These are phyloP conservation scores for Cistogaster globosa DNA, from an alignment of 2,888 invertebrate species.

Conservation along the genomic window DNA sequence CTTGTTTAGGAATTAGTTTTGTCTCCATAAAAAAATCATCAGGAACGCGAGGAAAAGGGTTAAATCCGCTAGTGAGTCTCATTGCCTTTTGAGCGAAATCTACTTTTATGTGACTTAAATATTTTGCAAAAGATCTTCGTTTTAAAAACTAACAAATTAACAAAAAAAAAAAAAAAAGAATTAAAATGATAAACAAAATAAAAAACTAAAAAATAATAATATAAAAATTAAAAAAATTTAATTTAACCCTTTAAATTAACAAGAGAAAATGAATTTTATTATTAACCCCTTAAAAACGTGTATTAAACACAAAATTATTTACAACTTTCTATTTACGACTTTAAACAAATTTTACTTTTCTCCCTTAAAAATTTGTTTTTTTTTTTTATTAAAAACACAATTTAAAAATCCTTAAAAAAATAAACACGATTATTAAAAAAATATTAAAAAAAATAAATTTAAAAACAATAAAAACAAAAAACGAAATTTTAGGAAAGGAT, in stretches of 20 bases:
- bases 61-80: too few relatives aligned
- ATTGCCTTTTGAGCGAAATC: too few relatives aligned
- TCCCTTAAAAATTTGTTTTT: slow-evolving; percentile 27
- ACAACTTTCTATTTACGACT: not conserved
- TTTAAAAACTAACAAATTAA: not conserved
- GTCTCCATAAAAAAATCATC: too few relatives aligned
- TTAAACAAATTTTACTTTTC: slow-evolving; percentile 27
- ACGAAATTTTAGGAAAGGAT: slow-evolving; percentile 89
- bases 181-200: too few relatives aligned
- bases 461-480: slow-evolving; percentile 72
- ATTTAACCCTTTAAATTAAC: slow-evolving; percentile 17
- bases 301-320: slow-evolving; percentile 13
- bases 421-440: slow-evolving; percentile 1
- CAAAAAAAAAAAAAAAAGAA: not conserved
- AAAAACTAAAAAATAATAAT: not conserved
- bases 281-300: slow-evolving; percentile 34
- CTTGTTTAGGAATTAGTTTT: too few relatives aligned
- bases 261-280: not conserved
- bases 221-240: slow-evolving; percentile 7
- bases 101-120: slow-evolving; percentile 6
- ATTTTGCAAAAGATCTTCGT: slow-evolving; percentile 45
- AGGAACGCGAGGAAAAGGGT: too few relatives aligned
- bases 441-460: slow-evolving; percentile 41
- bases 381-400: not conserved
- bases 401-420: slow-evolving; percentile 14